phyloP scores from a whole-genome alignment of 2,888 invertebrate genomes.

The Rhagophthalmus giganteus region DNA sequence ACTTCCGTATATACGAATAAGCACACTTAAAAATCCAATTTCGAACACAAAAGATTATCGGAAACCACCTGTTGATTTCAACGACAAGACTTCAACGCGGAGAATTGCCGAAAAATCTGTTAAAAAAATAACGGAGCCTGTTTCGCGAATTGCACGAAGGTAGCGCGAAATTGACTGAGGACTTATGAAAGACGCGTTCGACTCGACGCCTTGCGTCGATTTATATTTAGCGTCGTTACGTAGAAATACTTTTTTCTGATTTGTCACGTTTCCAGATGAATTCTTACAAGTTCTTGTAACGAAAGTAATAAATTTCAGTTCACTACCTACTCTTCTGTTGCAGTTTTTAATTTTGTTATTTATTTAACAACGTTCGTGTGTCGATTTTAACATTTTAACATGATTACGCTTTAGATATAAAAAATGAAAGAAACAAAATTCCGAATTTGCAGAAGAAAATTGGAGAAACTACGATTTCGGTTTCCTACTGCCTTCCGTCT shows the following conservation, averaged over 20 bases:
- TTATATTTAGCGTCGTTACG: constrained; percentile 25
- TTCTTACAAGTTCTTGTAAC: constrained; percentile 19
- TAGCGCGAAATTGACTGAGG: constrained; percentile 19
- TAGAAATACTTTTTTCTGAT: constrained; percentile 18
- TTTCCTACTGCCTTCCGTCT: too few relatives aligned
- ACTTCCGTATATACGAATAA: too few relatives aligned
- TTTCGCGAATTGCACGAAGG: constrained; percentile 10
- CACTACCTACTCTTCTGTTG: background rate
- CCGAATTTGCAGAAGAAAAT: too few relatives aligned
- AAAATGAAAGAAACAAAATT: too few relatives aligned
- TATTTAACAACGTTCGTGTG: background rate
- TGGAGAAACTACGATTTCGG: too few relatives aligned
- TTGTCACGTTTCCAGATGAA: constrained; percentile 18
- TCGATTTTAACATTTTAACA: too few relatives aligned
- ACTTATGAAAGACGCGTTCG: constrained; percentile 25
- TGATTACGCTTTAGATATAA: too few relatives aligned
- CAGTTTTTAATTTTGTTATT: background rate
- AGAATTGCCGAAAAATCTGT: constrained; percentile 4
- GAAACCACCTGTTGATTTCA: constrained; percentile 12
- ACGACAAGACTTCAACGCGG: background rate
- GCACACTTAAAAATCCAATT: too few relatives aligned
- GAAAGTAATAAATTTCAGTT: constrained; percentile 22
- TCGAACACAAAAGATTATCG: too few relatives aligned
- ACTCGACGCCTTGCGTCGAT: constrained; percentile 19
- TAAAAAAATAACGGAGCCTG: background rate